phyloP scores from a whole-genome alignment of 2,888 invertebrate genomes.

The Tanytarsus gracilentus region DNA sequence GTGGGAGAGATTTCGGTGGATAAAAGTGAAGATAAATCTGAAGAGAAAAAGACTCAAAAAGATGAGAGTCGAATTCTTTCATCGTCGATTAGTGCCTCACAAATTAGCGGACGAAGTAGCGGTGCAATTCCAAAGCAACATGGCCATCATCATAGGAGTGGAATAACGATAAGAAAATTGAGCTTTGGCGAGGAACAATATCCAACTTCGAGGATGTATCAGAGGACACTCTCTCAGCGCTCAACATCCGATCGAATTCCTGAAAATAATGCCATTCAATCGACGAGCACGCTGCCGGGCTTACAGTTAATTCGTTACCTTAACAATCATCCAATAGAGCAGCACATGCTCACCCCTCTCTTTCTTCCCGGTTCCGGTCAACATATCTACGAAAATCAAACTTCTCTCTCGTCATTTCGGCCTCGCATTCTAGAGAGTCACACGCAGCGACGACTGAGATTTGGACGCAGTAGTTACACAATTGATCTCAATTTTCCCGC shows the following conservation, averaged over 20 bases:
- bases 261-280: conserved; percentile 35
- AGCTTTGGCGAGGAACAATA: conserved; percentile 28
- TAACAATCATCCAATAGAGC: conserved; percentile 35
- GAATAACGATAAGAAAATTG: conserved; percentile 12
- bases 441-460: conserved; percentile 14
- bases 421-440: background rate
- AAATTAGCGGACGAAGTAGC: conserved; percentile 30
- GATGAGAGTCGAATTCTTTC: conserved; percentile 17
- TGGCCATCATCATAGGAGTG: conserved; percentile 40
- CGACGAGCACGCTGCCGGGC: conserved; percentile 38
- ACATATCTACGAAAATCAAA: conserved; percentile 18
- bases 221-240: conserved; percentile 21
- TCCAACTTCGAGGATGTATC: conserved; percentile 18
- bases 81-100: conserved; percentile 25
- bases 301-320: conserved; percentile 19
- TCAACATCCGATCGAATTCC: conserved; percentile 31
- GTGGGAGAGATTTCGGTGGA: conserved; percentile 3
- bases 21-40: background rate
- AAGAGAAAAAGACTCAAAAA: conserved; percentile 13
- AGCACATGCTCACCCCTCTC: conserved; percentile 39
- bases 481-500: conserved; percentile 8
- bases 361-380: conserved; percentile 11
- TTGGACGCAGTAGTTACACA: conserved; percentile 12
- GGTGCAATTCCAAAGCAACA: conserved; percentile 35
- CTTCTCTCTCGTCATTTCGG: conserved; percentile 18